phyloP scores from a whole-genome alignment of 2,113 vertebrate species.

The Zootoca vivipara region DNA sequence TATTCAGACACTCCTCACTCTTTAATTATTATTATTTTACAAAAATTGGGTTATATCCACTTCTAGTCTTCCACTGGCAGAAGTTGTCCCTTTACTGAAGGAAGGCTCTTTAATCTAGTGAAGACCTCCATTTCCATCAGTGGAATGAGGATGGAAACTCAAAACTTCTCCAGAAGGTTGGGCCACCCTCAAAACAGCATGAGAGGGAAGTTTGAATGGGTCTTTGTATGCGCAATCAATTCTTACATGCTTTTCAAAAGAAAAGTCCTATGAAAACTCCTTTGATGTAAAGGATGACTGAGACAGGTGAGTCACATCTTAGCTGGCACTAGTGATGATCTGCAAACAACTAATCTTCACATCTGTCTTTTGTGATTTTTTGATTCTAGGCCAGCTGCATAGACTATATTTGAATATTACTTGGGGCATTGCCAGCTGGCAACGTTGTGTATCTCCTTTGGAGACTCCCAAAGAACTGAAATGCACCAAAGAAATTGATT shows the following conservation, averaged over 20 bases:
- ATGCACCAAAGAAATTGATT: not conserved
- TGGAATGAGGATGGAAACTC: no score
- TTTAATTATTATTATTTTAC: not conserved
- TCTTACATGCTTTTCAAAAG: constrained; percentile 28
- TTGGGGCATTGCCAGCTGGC: not conserved
- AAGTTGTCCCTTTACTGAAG: no score
- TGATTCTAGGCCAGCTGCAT: constrained; percentile 22
- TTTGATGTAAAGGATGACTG: constrained; percentile 11
- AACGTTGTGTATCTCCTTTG: not conserved
- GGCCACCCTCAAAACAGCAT: no score
- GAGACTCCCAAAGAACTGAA: not conserved
- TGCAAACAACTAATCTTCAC: constrained; percentile 12
- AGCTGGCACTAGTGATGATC: constrained; percentile 20
- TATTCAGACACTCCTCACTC: not conserved
- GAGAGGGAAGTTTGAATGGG: constrained; percentile 21
- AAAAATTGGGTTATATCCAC: no score
- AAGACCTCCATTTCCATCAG: no score
- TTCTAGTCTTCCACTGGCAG: no score
- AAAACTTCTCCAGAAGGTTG: no score
- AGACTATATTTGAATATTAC: not conserved
- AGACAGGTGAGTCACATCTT: constrained; percentile 8
- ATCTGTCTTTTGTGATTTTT: constrained; percentile 28
- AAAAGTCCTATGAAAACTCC: constrained; percentile 39
- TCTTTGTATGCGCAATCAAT: constrained; percentile 43
- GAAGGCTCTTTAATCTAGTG: no score